phyloP scores from a whole-genome alignment of 30 jellyfish, hydroid and myxozoan genomes.

The Hydra vulgaris region DNA sequence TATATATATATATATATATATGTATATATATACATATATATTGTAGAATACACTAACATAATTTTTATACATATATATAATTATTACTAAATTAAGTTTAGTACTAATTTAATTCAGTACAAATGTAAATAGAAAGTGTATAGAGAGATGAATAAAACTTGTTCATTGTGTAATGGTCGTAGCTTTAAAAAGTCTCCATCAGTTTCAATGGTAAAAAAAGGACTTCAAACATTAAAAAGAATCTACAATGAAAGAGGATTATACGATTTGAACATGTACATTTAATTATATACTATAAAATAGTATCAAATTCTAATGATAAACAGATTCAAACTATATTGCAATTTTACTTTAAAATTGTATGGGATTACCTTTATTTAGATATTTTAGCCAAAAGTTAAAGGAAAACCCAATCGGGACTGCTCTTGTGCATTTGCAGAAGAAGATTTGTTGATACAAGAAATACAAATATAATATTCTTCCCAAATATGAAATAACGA shows the following conservation, averaged over 20 bases:
- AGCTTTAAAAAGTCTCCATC: constrained; percentile 1
- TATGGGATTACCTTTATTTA: neutral
- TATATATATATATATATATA: no score
- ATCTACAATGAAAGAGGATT: neutral
- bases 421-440: constrained; percentile 22
- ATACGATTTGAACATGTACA: neutral
- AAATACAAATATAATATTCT: no score
- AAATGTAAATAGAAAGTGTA: neutral
- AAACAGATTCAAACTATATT: neutral
- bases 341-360: neutral
- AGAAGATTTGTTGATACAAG: no score
- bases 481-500: no score
- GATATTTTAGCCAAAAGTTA: neutral
- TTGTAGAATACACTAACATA: no score
- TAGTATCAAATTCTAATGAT: neutral
- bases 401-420: constrained; percentile 10
- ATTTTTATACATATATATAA: no score
- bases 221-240: neutral
- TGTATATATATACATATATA: no score
- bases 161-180: neutral
- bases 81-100: no score
- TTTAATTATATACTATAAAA: neutral
- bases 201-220: neutral
- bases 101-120: no score
- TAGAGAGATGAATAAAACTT: neutral